These are phyloP conservation scores for Drosophila subpulchrella DNA, from an alignment of 1,140 invertebrate genomes.

Conservation along the genomic window DNA sequence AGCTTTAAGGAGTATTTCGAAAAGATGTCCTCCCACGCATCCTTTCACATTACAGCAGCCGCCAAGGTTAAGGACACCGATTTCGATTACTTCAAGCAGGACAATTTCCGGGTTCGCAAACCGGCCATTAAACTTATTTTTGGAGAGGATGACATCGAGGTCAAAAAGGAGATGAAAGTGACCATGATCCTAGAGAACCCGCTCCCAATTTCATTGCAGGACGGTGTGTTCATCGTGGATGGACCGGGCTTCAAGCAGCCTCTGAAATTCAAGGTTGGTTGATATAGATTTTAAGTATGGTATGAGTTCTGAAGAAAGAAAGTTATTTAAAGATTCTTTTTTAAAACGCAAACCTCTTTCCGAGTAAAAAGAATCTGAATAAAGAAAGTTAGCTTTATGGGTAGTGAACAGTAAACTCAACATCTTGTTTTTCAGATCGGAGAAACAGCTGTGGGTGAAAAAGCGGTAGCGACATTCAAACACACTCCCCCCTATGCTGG, in stretches of 20 bases:
- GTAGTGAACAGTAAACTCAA: background rate
- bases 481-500: slow-evolving; percentile 90
- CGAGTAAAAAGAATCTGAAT: background rate
- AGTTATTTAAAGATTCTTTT: background rate
- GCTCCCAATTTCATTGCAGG: slow-evolving; percentile 90
- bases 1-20: slow-evolving; percentile 92
- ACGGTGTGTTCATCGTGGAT: slow-evolving; percentile 91
- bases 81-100: slow-evolving; percentile 95
- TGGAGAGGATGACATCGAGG: slow-evolving; percentile 85
- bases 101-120: slow-evolving; percentile 94
- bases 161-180: slow-evolving; percentile 88
- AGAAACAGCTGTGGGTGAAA: slow-evolving; percentile 87
- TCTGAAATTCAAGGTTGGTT: slow-evolving; percentile 88
- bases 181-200: slow-evolving; percentile 92
- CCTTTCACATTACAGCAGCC: slow-evolving; percentile 94
- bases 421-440: slow-evolving; percentile 45
- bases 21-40: slow-evolving; percentile 90
- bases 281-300: too few species aligned
- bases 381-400: too few species aligned
- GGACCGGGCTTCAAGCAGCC: slow-evolving; percentile 91
- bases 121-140: slow-evolving; percentile 93
- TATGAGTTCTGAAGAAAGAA: too few species aligned
- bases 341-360: too few species aligned
- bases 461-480: slow-evolving; percentile 89
- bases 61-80: slow-evolving; percentile 92